Conservation (phyloP, 2,888 invertebrate genomes). For the Mythimna albipuncta region DNA sequence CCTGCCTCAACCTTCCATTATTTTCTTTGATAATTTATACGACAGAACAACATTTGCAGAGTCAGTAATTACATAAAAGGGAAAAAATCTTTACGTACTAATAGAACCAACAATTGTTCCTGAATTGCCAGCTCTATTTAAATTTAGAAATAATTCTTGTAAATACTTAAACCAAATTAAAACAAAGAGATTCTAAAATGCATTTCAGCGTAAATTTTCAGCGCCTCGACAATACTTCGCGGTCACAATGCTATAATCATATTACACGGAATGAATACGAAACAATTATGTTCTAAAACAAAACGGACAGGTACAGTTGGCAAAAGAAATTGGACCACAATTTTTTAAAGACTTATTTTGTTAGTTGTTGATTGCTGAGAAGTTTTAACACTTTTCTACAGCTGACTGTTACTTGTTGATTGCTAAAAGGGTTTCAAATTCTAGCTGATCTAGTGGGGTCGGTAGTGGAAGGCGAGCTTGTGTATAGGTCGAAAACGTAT, state of each 20-base stretch:
- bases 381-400: too few species aligned
- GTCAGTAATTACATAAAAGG: background rate
- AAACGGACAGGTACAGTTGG: constrained; percentile 20
- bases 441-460: too few species aligned
- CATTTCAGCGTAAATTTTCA: constrained; percentile 15
- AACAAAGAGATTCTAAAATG: background rate
- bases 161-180: background rate
- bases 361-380: background rate
- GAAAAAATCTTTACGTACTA: background rate
- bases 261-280: constrained; percentile 22
- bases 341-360: background rate
- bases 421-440: too few species aligned
- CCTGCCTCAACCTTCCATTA: too few species aligned
- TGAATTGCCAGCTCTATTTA: background rate
- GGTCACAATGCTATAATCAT: constrained; percentile 30
- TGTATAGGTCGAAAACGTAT: too few species aligned
- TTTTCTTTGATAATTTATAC: too few species aligned
- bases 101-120: background rate
- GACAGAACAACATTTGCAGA: too few species aligned
- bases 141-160: background rate
- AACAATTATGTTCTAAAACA: constrained; percentile 38
- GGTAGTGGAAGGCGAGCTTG: too few species aligned
- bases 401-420: background rate
- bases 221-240: background rate
- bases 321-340: background rate